A percentile compares a stretch with the other conserved stretches of the same genome.
Evolutionary conservation across 2,113 vertebrate species (phyloP).

Genomic region (Protobothrops mucrosquamatus): DNA sequence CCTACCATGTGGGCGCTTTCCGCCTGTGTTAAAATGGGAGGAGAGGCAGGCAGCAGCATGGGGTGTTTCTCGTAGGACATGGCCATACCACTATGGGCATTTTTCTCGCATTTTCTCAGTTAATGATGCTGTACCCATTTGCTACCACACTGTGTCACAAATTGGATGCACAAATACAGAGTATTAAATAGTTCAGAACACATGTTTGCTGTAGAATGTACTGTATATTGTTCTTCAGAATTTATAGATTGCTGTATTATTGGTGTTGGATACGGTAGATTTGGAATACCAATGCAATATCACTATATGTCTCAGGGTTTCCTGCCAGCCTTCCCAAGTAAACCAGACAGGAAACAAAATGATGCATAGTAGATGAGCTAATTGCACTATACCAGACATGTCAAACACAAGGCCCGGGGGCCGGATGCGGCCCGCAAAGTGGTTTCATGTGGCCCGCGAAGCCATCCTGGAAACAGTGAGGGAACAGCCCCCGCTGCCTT

Average conservation of each 20-base stretch:
- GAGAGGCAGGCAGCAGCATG: not conserved
- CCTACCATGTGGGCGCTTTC: not conserved
- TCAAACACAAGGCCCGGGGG: too few relatives aligned
- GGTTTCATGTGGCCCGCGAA: too few relatives aligned
- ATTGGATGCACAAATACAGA: not conserved
- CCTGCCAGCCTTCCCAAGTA: not conserved
- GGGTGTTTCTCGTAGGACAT: not conserved
- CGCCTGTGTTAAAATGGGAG: not conserved
- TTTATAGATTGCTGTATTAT: not conserved
- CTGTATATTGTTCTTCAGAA: slow-evolving; percentile 47
- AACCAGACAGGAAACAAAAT: not conserved
- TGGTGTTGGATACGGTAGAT: not conserved
- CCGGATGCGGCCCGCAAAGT: too few relatives aligned
- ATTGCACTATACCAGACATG: too few relatives aligned
- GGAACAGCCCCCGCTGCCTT: too few relatives aligned
- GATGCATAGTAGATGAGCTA: not conserved
- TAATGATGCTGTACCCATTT: not conserved
- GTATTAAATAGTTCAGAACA: slow-evolving; percentile 25
- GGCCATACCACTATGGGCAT: not conserved
- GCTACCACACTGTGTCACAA: not conserved
- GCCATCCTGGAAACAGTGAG: too few relatives aligned
- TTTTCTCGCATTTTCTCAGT: not conserved
- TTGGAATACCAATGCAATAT: too few relatives aligned
- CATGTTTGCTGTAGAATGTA: slow-evolving; percentile 39
- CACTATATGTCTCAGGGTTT: not conserved